Evolutionary conservation across 2,113 vertebrate species (phyloP).

Genomic region (Archilochus colubris): DNA sequence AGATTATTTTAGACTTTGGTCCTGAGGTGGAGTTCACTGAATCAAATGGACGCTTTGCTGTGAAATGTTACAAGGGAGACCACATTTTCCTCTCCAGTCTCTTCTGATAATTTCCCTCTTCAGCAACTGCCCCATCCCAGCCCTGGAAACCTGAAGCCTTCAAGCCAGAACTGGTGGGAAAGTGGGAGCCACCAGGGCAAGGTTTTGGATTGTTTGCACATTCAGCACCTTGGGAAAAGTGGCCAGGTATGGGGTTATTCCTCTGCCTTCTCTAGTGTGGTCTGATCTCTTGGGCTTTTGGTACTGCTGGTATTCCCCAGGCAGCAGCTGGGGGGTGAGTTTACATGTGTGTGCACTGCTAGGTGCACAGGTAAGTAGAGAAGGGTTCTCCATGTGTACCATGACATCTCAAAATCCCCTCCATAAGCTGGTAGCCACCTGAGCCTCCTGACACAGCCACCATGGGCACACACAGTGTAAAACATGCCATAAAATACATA

Average conservation of each 20-base stretch:
- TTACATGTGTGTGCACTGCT: background rate
- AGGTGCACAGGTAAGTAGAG: background rate
- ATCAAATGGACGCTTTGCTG: background rate
- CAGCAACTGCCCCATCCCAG: background rate
- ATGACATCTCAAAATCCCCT: background rate
- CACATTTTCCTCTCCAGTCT: background rate
- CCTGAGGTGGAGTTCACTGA: background rate
- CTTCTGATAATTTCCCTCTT: background rate
- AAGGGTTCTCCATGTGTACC: background rate
- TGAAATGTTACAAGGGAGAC: background rate
- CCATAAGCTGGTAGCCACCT: background rate
- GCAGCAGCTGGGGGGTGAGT: background rate
- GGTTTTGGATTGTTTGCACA: background rate
- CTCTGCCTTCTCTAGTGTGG: background rate
- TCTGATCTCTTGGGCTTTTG: background rate
- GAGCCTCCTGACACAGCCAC: background rate
- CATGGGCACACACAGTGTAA: accelerated
- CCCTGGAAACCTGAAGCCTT: background rate
- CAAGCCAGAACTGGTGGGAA: background rate
- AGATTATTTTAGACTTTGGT: background rate
- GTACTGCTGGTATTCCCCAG: accelerated
- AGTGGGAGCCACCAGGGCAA: background rate
- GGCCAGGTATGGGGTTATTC: background rate
- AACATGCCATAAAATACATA: background rate
- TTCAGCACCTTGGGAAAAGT: background rate